phyloP scores from a whole-genome alignment of 1,140 invertebrate genomes.

The Drosophila sturtevanti region DNA sequence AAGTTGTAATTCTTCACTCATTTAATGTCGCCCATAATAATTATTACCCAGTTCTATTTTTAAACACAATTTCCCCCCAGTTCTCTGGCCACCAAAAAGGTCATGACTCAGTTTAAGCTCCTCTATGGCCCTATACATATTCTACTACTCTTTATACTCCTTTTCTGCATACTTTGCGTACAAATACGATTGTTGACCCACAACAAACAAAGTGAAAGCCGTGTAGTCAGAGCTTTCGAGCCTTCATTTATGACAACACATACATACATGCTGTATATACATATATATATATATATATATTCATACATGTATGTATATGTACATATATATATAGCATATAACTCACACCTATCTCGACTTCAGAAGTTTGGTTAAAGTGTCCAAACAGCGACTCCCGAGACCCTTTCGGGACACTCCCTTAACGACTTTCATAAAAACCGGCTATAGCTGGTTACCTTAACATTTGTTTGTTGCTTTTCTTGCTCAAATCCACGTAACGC shows the following conservation, averaged over 20 bases:
- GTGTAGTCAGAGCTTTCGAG: conserved; percentile 30
- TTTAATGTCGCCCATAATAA: conserved; percentile 10
- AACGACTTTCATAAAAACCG: conserved; percentile 48
- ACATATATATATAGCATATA: conserved; percentile 39
- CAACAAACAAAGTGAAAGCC: conserved; percentile 26
- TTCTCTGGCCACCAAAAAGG: conserved; percentile 29
- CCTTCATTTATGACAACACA: conserved; percentile 1
- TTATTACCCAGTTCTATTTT: conserved; percentile 46
- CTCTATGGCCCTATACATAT: neutral
- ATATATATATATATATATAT: conserved; percentile 7
- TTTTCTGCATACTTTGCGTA: conserved; percentile 37
- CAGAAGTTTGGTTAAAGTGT: conserved; percentile 7
- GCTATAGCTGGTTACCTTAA: conserved; percentile 34
- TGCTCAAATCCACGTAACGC: conserved; percentile 18
- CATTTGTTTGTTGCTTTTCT: neutral
- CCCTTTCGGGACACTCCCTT: conserved; percentile 54
- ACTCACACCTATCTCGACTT: conserved; percentile 58
- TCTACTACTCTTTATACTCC: conserved; percentile 11
- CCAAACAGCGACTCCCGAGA: conserved; percentile 6
- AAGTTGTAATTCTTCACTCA: conserved; percentile 41
- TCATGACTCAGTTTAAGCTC: conserved; percentile 50
- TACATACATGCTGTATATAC: conserved; percentile 29
- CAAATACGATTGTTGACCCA: conserved; percentile 32
- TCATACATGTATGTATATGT: conserved; percentile 32
- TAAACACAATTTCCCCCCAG: conserved; percentile 27